These are phyloP conservation scores for Cariama cristata DNA, from an alignment of 2,113 vertebrate genomes.

Conservation along the genomic window DNA sequence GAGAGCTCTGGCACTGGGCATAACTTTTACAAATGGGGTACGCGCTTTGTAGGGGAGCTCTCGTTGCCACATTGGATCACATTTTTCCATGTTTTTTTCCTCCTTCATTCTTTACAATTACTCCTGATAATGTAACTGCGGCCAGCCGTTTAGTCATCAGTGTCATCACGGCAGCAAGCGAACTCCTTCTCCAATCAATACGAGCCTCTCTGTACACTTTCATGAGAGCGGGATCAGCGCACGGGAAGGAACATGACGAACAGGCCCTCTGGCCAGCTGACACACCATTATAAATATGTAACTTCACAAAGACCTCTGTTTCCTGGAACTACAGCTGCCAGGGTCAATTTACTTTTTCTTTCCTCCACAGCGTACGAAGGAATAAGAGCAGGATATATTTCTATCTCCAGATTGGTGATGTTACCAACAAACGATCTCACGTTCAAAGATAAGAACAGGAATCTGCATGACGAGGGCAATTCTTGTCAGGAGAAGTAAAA, in stretches of 20 bases:
- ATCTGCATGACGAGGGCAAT: background rate
- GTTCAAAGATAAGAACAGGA: background rate
- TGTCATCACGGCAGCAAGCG: background rate
- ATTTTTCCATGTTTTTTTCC: constrained; percentile 50
- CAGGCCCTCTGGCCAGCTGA: background rate
- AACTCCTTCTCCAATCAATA: constrained; percentile 29
- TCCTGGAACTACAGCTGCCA: background rate
- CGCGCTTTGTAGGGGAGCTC: background rate
- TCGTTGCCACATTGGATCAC: background rate
- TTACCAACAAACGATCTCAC: background rate
- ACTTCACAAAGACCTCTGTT: background rate
- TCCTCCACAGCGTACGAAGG: background rate
- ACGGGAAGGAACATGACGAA: background rate
- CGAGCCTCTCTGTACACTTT: background rate
- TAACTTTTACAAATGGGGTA: background rate
- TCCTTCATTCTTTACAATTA: constrained; percentile 60
- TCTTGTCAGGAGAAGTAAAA: background rate
- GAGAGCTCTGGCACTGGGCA: constrained; percentile 2
- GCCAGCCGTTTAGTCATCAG: constrained; percentile 46
- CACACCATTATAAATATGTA: background rate
- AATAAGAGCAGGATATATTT: background rate
- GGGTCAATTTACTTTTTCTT: background rate
- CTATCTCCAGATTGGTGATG: background rate
- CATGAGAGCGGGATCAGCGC: background rate
- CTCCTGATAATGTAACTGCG: constrained; percentile 64